Conservation (phyloP, 2,797 vertebrate species). For the Gymnoscopelus microlampas region DNA sequence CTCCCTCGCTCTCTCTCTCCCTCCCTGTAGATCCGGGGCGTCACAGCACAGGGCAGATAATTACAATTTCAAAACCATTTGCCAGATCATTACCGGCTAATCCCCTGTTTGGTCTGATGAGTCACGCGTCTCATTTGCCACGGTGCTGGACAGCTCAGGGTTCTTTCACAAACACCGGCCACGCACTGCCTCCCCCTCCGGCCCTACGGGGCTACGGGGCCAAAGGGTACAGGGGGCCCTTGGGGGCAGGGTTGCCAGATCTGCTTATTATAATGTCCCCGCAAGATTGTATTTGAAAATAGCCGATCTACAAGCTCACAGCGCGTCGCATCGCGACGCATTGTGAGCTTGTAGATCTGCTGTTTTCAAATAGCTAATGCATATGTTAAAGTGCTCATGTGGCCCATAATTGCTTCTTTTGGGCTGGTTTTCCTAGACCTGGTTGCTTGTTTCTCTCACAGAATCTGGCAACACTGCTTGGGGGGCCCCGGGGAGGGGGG, state of each 20-base stretch:
- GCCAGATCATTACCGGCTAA: conserved; percentile 83
- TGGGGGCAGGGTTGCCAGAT: no score
- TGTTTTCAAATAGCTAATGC: no score
- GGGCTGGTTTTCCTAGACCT: no score
- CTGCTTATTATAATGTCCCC: no score
- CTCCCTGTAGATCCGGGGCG: conserved; percentile 35
- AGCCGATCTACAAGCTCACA: no score
- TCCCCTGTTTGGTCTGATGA: conserved; percentile 81
- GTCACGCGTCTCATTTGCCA: conserved; percentile 81
- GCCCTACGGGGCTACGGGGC: conserved; percentile 39
- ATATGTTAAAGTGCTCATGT: no score
- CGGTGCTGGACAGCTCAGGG: conserved; percentile 61
- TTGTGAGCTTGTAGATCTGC: no score
- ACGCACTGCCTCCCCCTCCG: conserved; percentile 45
- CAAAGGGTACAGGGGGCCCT: conserved; percentile 11
- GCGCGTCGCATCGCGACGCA: no score
- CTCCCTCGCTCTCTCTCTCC: conserved; percentile 1
- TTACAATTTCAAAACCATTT: conserved; percentile 85
- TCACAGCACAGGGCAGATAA: conserved; percentile 69
- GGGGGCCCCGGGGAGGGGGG: conserved; percentile 7
- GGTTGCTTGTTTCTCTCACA: no score
- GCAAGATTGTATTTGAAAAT: no score
- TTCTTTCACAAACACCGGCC: conserved; percentile 64
- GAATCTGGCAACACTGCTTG: no score
- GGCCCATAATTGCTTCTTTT: no score